These are phyloP conservation scores for Erithacus rubecula DNA, from an alignment of 2,797 vertebrate species.

Conservation along the genomic window DNA sequence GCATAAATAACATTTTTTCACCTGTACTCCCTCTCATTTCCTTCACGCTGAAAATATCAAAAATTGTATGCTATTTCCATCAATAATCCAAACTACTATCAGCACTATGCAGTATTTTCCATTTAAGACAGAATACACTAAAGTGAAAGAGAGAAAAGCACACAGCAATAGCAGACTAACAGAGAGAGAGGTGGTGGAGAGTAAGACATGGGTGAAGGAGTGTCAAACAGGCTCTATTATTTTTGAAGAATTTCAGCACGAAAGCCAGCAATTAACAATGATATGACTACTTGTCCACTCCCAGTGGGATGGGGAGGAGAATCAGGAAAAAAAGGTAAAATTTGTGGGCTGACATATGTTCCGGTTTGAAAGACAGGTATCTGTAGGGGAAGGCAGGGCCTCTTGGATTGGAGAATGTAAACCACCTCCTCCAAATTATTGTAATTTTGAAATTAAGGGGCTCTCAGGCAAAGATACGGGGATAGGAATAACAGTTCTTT, in stretches of 20 bases:
- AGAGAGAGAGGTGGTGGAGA: not conserved
- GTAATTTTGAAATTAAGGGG: too few relatives aligned
- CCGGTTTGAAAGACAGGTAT: too few relatives aligned
- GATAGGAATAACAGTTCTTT: too few relatives aligned
- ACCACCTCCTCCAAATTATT: too few relatives aligned
- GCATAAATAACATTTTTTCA: not conserved
- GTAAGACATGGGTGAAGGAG: not conserved
- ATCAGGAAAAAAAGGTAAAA: not conserved
- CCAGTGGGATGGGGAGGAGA: not conserved
- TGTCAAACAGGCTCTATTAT: not conserved
- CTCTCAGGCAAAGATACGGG: too few relatives aligned
- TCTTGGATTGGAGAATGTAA: too few relatives aligned
- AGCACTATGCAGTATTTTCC: not conserved
- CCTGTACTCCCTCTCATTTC: not conserved
- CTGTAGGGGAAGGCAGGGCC: too few relatives aligned
- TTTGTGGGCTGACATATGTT: not conserved
- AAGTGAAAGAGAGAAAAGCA: not conserved
- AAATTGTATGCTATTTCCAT: not conserved
- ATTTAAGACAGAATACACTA: not conserved
- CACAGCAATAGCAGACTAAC: not conserved
- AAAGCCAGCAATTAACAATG: not conserved
- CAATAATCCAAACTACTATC: not conserved
- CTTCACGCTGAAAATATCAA: not conserved
- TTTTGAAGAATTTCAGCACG: not conserved
- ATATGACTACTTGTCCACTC: not conserved